These are phyloP conservation scores for Dipodomys ordii DNA, from an alignment of 2,113 vertebrate genomes.

Conservation along the genomic window DNA sequence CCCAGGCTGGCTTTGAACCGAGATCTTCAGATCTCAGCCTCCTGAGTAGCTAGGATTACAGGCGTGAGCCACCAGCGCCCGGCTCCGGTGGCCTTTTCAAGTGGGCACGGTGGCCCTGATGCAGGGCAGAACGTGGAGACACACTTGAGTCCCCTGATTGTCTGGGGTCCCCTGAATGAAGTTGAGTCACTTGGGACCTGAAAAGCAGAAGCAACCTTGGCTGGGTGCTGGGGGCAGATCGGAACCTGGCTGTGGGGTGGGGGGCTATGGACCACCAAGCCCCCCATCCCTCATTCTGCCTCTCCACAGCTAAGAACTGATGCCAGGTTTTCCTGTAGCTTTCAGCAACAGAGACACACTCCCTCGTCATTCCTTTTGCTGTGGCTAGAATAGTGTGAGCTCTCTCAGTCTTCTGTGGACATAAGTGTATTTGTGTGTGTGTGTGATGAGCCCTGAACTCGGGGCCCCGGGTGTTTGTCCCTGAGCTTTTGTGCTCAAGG, in stretches of 20 bases:
- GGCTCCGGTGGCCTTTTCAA: neutral
- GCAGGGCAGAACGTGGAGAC: neutral
- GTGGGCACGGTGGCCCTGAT: neutral
- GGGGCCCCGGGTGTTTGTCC: no score
- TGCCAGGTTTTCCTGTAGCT: accelerated
- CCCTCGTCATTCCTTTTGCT: neutral
- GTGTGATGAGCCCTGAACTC: neutral
- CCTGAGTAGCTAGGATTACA: no score
- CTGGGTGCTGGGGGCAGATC: no score
- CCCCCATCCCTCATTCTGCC: neutral
- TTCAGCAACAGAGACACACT: accelerated
- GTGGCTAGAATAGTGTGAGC: neutral
- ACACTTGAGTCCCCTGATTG: neutral
- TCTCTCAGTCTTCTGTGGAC: neutral
- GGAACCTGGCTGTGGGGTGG: neutral
- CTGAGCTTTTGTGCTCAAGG: no score
- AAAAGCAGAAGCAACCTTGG: no score
- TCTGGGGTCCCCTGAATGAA: neutral
- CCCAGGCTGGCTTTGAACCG: no score
- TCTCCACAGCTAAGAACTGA: neutral
- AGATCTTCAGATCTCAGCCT: no score
- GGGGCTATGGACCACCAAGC: no score
- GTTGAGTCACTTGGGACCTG: neutral
- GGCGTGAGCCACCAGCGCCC: no score
- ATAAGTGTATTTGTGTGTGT: neutral